phyloP scores from a whole-genome alignment of 2,797 vertebrate species.

The Allenopithecus nigroviridis region DNA sequence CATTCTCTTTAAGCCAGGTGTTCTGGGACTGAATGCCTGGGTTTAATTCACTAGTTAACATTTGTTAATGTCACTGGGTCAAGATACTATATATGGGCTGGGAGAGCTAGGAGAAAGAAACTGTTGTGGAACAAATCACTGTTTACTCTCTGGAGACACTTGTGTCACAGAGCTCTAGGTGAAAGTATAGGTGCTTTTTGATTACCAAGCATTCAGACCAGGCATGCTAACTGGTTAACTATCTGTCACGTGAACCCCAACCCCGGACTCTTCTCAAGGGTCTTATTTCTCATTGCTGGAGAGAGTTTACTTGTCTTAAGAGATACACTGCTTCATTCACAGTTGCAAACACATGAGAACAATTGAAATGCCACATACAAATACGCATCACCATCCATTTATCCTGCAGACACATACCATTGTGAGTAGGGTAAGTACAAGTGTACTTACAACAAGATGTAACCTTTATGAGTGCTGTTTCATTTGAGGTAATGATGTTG shows the following conservation, averaged over 20 bases:
- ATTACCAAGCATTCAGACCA: background rate
- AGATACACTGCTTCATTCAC: background rate
- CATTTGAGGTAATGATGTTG: background rate
- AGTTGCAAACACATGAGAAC: background rate
- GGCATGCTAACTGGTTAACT: background rate
- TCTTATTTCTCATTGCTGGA: background rate
- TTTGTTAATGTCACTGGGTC: background rate
- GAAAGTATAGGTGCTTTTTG: background rate
- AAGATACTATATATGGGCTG: background rate
- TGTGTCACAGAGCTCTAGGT: background rate
- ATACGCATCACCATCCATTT: background rate
- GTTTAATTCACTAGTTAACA: slow-evolving; percentile 46
- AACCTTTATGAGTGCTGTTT: background rate
- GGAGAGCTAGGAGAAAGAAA: background rate
- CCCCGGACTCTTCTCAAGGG: background rate
- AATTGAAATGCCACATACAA: background rate
- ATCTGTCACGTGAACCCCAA: background rate
- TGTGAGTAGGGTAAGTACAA: background rate
- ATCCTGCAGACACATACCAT: background rate
- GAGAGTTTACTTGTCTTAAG: background rate
- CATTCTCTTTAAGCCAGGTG: slow-evolving; percentile 3
- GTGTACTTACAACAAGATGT: background rate
- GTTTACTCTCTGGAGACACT: background rate
- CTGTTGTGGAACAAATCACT: background rate
- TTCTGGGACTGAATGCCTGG: background rate